Base-by-base conservation (phyloP, 1,140 invertebrate species). In the Heliconius nattereri region DNA sequence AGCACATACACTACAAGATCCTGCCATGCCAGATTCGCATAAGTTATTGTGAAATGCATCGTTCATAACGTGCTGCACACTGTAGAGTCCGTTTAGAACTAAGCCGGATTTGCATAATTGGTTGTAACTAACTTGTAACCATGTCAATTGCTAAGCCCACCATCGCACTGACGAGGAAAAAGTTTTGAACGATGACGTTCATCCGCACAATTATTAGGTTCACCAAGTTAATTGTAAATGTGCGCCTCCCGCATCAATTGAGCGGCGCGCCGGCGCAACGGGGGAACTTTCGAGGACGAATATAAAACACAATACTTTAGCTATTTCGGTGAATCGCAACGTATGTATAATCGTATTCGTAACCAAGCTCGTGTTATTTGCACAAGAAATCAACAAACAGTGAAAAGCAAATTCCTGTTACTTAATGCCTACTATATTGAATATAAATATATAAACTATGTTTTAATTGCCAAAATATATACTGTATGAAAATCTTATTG, bases 191-290 rank as follows among this genome's bases (percentile, higher is more conserved):
- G 88, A 85, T 85, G 86, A 78, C 83, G 83, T 80, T 79, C 83
- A 85, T 88, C 86, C 86, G 81, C 85, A 85, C 84, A 85, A 88
- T 91, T 87, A 91, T 91, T 91, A 92, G 78, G 82, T 81, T 78
- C 71, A 82, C 37, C 84, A 88, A 85, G 91, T 90, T 94, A 94
- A 94, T 94, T 93, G 91, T 89, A 87, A 88, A 89, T 84, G 86
- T 86, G 85, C 87, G 90, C 80, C 92, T 92, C 92, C 92, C 92
- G 92, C 92, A 87, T 92, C 87, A 93, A 94, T 93, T 92, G 89
- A 84, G 90, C 85, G 85, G 86, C 88, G 80, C 78, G 81, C 52
- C 81, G 79, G 79, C 87, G 82, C 90, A 90, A 91, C 89, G 89
- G 91, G 91, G 86, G 91, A 92, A 86, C 90, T 90, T 90, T 87